These are phyloP conservation scores for Melanotaenia duboulayi DNA, from an alignment of 2,113 vertebrate genomes.

Conservation along the genomic window DNA sequence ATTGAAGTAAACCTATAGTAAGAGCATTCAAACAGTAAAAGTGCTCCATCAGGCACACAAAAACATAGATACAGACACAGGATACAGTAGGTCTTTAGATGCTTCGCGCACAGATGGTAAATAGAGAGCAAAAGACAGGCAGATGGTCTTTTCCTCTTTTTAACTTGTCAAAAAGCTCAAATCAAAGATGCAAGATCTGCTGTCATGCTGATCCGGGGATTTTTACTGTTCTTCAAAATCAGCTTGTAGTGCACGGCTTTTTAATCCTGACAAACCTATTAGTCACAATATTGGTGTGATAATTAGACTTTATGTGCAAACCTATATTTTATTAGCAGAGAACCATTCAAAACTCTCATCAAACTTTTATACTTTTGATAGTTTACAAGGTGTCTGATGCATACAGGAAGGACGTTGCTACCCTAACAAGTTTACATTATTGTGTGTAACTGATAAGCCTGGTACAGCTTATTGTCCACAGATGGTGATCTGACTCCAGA, in stretches of 20 bases:
- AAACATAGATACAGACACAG: constrained; percentile 2
- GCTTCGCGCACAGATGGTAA: constrained; percentile 50
- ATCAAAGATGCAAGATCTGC: not conserved
- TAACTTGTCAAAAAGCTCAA: constrained; percentile 23
- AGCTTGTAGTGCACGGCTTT: not conserved
- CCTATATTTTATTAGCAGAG: not conserved
- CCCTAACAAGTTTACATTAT: constrained; percentile 6
- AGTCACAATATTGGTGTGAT: not conserved
- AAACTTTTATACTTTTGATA: not conserved
- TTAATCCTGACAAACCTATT: not conserved
- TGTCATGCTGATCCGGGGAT: not conserved
- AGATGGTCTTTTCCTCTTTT: constrained; percentile 29
- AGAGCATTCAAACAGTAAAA: not conserved
- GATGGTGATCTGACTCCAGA: not conserved
- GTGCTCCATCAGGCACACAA: not conserved
- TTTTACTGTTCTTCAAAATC: constrained; percentile 2
- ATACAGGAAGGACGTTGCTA: not conserved
- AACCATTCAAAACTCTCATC: not conserved
- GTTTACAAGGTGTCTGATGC: not conserved
- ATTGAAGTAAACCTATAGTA: not conserved
- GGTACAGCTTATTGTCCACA: not conserved
- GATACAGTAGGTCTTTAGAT: constrained; percentile 27
- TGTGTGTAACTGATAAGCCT: not conserved
- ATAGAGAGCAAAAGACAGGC: constrained; percentile 34
- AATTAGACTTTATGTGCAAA: not conserved